Conservation (phyloP, 1,140 invertebrate species). For the Steinernema khuongi region DNA sequence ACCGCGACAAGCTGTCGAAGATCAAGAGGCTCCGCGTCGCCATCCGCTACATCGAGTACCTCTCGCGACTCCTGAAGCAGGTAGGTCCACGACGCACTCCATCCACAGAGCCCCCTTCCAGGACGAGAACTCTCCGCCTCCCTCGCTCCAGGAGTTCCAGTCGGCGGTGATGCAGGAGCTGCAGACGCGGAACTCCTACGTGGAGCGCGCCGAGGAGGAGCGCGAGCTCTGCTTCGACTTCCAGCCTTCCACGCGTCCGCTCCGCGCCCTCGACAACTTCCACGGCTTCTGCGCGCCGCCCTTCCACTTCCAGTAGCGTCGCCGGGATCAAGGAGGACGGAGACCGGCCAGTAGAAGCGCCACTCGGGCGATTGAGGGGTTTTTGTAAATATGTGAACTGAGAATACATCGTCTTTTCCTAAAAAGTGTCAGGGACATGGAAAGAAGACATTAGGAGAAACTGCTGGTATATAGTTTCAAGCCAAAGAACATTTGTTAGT, state of each 20-base stretch:
- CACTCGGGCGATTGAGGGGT: too few species aligned
- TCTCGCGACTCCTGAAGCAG: not conserved
- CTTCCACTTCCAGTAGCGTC: not conserved
- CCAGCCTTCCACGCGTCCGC: not conserved
- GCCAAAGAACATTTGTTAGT: slow-evolving; percentile 21
- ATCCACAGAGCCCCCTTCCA: not conserved
- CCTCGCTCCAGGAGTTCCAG: not conserved
- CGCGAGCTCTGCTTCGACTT: not conserved
- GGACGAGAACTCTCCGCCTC: not conserved
- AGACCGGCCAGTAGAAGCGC: too few species aligned
- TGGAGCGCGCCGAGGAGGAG: slow-evolving; percentile 7
- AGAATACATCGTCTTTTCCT: too few species aligned
- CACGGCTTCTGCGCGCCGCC: not conserved
- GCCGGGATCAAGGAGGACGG: too few species aligned
- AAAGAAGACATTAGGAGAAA: too few species aligned
- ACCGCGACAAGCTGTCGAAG: not conserved
- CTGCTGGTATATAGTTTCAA: too few species aligned
- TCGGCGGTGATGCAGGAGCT: not conserved
- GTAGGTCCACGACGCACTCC: not conserved
- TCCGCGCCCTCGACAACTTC: not conserved
- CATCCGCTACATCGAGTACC: slow-evolving; percentile 5
- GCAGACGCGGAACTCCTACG: slow-evolving; percentile 2
- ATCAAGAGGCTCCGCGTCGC: not conserved
- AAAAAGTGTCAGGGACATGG: too few species aligned
- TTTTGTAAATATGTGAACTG: too few species aligned